Evolutionary conservation across 2,888 invertebrate species (phyloP).

Genomic region (Linnaemya vulpina): DNA sequence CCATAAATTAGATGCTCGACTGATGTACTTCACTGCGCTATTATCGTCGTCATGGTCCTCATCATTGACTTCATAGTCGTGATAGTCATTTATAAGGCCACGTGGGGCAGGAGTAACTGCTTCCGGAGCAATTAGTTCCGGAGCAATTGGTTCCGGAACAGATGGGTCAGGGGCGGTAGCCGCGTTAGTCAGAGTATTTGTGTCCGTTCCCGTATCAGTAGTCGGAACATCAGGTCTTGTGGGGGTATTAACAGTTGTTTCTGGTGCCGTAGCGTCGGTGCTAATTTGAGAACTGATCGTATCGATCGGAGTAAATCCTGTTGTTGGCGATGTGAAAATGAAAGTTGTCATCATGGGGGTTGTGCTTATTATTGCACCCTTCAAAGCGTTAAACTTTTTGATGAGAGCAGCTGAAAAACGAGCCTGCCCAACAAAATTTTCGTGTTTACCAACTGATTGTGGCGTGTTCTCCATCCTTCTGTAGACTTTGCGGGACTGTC

Average conservation of each 20-base stretch:
- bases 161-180: too few relatives aligned
- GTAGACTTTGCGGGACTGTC: not conserved
- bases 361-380: constrained; percentile 58
- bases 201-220: not conserved
- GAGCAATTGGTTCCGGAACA: too few relatives aligned
- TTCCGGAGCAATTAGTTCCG: too few relatives aligned
- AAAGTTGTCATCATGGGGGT: constrained; percentile 37
- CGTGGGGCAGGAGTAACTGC: not conserved
- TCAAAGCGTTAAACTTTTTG: constrained; percentile 73
- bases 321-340: constrained; percentile 23
- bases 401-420: constrained; percentile 74
- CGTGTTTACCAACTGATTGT: constrained; percentile 68
- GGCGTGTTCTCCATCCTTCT: constrained; percentile 60
- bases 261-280: constrained; percentile 25
- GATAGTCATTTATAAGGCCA: not conserved
- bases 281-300: not conserved
- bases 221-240: not conserved
- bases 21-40: not conserved
- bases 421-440: constrained; percentile 72
- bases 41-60: constrained; percentile 15
- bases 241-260: not conserved
- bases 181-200: not conserved
- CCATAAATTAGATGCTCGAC: constrained; percentile 2
- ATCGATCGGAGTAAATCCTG: not conserved
- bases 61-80: constrained; percentile 41